phyloP scores from a whole-genome alignment of 2,797 vertebrate species.

The Eulemur rubriventer region DNA sequence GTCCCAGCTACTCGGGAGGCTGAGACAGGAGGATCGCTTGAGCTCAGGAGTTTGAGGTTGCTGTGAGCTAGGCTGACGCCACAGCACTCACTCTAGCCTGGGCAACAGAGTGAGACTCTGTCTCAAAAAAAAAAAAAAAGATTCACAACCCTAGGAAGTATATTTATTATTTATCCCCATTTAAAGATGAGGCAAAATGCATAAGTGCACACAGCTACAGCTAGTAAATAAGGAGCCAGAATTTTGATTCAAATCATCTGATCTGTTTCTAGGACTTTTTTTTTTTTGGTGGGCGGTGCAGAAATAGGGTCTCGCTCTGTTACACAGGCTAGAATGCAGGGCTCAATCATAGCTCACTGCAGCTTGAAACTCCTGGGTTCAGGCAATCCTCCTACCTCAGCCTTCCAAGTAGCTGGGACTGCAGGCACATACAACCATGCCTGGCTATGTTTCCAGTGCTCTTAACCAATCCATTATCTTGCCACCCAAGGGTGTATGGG shows the following conservation, averaged over 20 bases:
- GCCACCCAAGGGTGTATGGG: neutral
- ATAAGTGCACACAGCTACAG: neutral
- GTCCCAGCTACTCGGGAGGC: too few species aligned
- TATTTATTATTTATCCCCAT: neutral
- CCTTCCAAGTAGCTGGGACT: neutral
- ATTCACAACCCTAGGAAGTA: neutral
- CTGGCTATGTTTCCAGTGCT: neutral
- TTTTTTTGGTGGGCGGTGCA: neutral
- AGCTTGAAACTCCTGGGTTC: neutral
- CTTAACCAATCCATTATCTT: neutral
- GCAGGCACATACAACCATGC: neutral
- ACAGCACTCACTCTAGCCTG: too few species aligned
- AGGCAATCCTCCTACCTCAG: neutral
- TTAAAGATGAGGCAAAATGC: neutral
- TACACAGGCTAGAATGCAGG: neutral
- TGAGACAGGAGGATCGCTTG: too few species aligned
- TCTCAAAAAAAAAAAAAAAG: too few species aligned
- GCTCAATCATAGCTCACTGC: neutral
- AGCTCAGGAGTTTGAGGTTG: too few species aligned
- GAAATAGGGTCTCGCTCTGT: neutral
- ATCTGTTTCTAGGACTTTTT: neutral
- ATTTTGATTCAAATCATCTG: neutral
- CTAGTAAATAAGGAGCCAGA: neutral
- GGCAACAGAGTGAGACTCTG: too few species aligned
- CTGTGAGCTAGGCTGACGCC: too few species aligned